Evolutionary conservation across 2,888 invertebrate species (phyloP).

Genomic region (Lycaena phlaeas): DNA sequence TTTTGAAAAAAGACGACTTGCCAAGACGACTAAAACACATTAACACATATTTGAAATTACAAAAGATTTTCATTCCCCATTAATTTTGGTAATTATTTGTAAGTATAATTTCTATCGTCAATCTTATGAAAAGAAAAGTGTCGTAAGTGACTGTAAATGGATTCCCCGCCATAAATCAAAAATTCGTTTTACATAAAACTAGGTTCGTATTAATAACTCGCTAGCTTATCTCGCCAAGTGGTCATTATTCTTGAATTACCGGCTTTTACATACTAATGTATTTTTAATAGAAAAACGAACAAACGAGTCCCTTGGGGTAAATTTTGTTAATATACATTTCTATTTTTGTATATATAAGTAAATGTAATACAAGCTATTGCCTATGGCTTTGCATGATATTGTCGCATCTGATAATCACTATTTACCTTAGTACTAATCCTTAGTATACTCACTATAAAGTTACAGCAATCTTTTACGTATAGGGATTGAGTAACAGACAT

Average conservation of each 20-base stretch:
- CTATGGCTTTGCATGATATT: too few species aligned
- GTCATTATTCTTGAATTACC: constrained; percentile 3
- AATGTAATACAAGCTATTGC: too few species aligned
- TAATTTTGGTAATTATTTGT: too few species aligned
- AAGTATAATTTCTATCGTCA: not conserved
- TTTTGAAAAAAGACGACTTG: too few species aligned
- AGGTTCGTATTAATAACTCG: not conserved
- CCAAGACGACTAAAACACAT: too few species aligned
- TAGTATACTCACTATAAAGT: too few species aligned
- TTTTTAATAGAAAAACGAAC: constrained; percentile 4
- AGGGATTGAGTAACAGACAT: too few species aligned
- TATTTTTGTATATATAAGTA: constrained; percentile 4
- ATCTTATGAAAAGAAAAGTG: not conserved
- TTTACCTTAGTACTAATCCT: too few species aligned
- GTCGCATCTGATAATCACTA: too few species aligned
- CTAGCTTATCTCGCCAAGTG: not conserved
- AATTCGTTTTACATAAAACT: constrained; percentile 2
- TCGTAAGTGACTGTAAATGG: not conserved
- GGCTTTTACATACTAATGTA: constrained; percentile 3
- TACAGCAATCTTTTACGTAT: too few species aligned
- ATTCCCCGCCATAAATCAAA: constrained; percentile 7
- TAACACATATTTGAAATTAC: too few species aligned
- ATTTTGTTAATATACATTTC: constrained; percentile 3
- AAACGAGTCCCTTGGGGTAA: not conserved
- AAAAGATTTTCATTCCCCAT: too few species aligned